These are phyloP conservation scores for Actinia tenebrosa DNA, from an alignment of 64 coral and sea anemone genomes.

Conservation along the genomic window DNA sequence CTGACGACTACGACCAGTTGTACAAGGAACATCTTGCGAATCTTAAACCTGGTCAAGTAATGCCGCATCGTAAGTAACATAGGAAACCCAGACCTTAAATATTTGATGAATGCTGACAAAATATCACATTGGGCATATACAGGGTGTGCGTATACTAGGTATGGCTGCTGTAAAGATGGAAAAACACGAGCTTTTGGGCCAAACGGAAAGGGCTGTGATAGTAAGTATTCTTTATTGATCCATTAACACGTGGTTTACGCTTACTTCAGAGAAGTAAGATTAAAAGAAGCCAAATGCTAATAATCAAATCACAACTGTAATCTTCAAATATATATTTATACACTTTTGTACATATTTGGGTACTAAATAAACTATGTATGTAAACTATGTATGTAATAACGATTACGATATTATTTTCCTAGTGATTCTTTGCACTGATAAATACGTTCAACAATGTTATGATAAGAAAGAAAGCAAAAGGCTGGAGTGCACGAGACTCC, in stretches of 20 bases:
- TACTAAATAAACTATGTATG: no score
- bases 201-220: background rate
- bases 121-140: background rate
- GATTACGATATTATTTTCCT: background rate
- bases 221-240: background rate
- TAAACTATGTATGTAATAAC: no score
- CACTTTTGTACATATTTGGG: no score
- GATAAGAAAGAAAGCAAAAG: background rate
- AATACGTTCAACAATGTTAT: background rate
- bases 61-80: background rate
- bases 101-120: background rate
- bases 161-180: constrained; percentile 6
- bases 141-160: background rate
- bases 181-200: background rate
- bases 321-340: no score
- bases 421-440: background rate
- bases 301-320: no score
- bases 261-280: no score
- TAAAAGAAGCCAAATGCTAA: no score
- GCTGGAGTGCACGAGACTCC: background rate
- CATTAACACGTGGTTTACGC: no score
- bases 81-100: background rate
- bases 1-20: background rate
- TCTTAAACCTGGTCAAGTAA: constrained; percentile 3
- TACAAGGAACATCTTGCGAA: background rate